Conservation (phyloP, 1,140 invertebrate species). For the Adelges cooleyi region DNA sequence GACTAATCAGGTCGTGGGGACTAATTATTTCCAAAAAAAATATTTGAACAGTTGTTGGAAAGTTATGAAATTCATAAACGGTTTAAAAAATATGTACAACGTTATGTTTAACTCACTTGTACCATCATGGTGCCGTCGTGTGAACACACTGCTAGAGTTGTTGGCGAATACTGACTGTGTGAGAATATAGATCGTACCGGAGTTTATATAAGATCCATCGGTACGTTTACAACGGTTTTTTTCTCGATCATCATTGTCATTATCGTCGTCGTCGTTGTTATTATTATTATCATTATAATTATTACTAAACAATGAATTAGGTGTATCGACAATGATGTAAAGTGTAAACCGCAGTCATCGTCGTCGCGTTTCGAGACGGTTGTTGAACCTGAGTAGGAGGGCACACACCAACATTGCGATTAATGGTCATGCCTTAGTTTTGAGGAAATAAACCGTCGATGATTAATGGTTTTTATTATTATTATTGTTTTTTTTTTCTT, state of each 20-base stretch:
- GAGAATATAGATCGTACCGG: neutral
- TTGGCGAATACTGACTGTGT: neutral
- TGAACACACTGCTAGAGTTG: neutral
- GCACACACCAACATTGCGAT: slow-evolving; percentile 7
- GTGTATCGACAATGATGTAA: slow-evolving; percentile 10
- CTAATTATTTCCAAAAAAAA: too few relatives aligned
- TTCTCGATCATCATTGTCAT: slow-evolving; percentile 10
- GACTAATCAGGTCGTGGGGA: too few relatives aligned
- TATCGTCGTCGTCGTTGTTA: too few relatives aligned
- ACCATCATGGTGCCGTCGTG: neutral
- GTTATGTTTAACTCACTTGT: neutral
- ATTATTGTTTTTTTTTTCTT: too few relatives aligned
- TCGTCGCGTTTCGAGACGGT: slow-evolving; percentile 13
- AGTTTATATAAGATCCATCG: slow-evolving; percentile 10
- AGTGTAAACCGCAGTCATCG: slow-evolving; percentile 19
- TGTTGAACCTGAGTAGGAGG: slow-evolving; percentile 28
- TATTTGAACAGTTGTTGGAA: too few relatives aligned
- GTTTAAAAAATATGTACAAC: too few relatives aligned
- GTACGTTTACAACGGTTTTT: slow-evolving; percentile 13
- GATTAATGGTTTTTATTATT: slow-evolving; percentile 3
- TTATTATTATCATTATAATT: neutral
- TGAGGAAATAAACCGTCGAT: neutral
- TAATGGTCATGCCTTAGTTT: neutral
- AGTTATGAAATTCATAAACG: too few relatives aligned
- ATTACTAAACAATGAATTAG: slow-evolving; percentile 19